These are phyloP conservation scores for Diplogasteroides magnus DNA, from an alignment of 1,140 invertebrate genomes.

Conservation along the genomic window DNA sequence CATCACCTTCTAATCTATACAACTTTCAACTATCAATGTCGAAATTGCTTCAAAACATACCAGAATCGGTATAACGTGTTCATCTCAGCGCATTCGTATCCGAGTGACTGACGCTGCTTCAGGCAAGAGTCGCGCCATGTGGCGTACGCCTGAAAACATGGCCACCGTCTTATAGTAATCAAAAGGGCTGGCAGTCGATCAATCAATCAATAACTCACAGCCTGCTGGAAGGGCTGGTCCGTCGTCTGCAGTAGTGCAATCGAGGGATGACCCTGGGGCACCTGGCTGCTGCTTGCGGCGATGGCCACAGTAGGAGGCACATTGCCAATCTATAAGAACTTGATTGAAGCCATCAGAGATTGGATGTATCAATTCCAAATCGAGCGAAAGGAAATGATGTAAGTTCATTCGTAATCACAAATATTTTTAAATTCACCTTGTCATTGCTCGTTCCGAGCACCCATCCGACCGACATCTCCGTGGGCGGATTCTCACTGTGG, in stretches of 20 bases:
- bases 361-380: neutral
- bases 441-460: constrained; percentile 73
- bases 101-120: constrained; percentile 73
- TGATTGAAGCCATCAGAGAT: neutral
- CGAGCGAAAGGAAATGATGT: neutral
- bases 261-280: constrained; percentile 84
- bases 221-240: constrained; percentile 94
- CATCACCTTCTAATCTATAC: too few relatives aligned
- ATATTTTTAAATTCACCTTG: too few relatives aligned
- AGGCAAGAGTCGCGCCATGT: constrained; percentile 42
- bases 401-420: neutral
- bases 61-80: constrained; percentile 96
- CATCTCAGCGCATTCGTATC: constrained; percentile 90
- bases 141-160: constrained; percentile 43
- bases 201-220: constrained; percentile 67
- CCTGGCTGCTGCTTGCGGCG: constrained; percentile 55
- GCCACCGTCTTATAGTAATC: too few relatives aligned
- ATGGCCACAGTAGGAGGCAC: constrained; percentile 18
- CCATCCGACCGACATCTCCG: constrained; percentile 94
- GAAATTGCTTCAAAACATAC: too few relatives aligned
- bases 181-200: too few relatives aligned
- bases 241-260: constrained; percentile 75
- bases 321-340: too few relatives aligned
- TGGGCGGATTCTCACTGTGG: constrained; percentile 83
- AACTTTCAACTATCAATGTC: too few relatives aligned